phyloP scores from a whole-genome alignment of 2,888 invertebrate species.

The Xanthorhoe designata region DNA sequence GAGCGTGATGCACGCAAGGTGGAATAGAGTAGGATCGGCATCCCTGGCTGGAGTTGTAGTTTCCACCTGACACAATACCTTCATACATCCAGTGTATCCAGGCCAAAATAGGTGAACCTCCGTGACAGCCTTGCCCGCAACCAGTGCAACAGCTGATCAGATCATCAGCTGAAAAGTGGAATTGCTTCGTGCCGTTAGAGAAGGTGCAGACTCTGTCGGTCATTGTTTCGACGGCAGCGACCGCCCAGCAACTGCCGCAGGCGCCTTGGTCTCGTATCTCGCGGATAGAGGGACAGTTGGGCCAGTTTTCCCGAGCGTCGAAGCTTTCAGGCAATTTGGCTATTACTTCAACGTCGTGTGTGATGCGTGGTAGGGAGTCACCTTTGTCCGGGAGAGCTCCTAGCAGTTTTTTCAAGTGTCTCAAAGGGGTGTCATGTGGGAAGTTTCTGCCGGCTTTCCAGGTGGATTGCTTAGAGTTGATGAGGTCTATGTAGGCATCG shows the following conservation, averaged over 20 bases:
- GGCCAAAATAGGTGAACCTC: slow-evolving; percentile 92
- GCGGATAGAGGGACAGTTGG: slow-evolving; percentile 92
- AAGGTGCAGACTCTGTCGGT: slow-evolving; percentile 94
- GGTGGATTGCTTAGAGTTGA: slow-evolving; percentile 87
- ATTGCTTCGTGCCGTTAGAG: slow-evolving; percentile 88
- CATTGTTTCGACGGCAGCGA: slow-evolving; percentile 96
- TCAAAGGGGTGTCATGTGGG: slow-evolving; percentile 75
- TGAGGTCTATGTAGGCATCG: slow-evolving; percentile 88
- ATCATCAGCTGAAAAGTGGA: slow-evolving; percentile 94
- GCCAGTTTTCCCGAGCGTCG: slow-evolving; percentile 93
- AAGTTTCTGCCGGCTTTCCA: slow-evolving; percentile 93
- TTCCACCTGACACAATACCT: slow-evolving; percentile 95
- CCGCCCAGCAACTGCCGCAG: slow-evolving; percentile 98
- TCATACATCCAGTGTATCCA: slow-evolving; percentile 94
- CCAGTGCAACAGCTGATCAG: slow-evolving; percentile 91
- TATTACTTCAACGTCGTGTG: slow-evolving; percentile 64
- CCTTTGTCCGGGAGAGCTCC: slow-evolving; percentile 38
- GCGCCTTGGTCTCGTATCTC: slow-evolving; percentile 94
- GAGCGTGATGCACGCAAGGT: slow-evolving; percentile 96
- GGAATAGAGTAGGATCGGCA: slow-evolving; percentile 94
- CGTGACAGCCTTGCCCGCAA: slow-evolving; percentile 93
- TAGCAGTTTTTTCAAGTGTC: slow-evolving; percentile 49
- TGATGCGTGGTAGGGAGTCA: slow-evolving; percentile 63
- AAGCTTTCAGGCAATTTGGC: slow-evolving; percentile 90
- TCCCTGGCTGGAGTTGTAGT: slow-evolving; percentile 91